Percentiles rank a stretch among this genome's conserved stretches.
These are phyloP conservation scores for Neria commutata DNA, from an alignment of 2,888 invertebrate genomes.

Conservation along the genomic window DNA sequence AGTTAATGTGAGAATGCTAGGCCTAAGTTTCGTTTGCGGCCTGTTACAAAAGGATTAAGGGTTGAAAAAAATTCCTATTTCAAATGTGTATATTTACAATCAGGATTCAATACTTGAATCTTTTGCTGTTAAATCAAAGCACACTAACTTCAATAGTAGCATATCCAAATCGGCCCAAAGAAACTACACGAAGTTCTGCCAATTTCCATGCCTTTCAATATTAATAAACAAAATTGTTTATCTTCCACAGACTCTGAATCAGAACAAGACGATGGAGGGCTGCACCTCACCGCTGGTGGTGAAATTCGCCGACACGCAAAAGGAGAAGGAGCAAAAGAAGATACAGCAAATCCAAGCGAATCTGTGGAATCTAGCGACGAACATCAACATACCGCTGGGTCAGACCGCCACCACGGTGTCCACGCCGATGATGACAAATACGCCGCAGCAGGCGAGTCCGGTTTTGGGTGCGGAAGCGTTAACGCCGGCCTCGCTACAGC, in stretches of 20 bases:
- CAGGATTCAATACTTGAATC: too few species aligned
- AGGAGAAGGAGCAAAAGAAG: slow-evolving; percentile 97
- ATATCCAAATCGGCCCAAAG: too few species aligned
- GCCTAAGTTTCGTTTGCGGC: too few species aligned
- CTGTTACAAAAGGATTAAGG: too few species aligned
- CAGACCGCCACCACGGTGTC: slow-evolving; percentile 64
- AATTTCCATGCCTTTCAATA: too few species aligned
- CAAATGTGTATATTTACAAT: too few species aligned
- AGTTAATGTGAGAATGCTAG: too few species aligned
- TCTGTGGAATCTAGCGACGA: slow-evolving; percentile 82
- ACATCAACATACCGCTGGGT: slow-evolving; percentile 63
- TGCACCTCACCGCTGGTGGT: slow-evolving; percentile 98
- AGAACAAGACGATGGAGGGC: slow-evolving; percentile 99
- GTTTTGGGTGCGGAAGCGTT: slow-evolving; percentile 62
- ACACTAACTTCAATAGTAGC: too few species aligned
- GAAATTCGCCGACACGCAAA: slow-evolving; percentile 99
- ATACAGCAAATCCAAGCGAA: slow-evolving; percentile 93
- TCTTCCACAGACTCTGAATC: slow-evolving; percentile 81
- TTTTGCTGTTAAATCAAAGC: too few species aligned
- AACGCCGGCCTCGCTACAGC: slow-evolving; percentile 70
- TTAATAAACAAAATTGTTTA: too few species aligned
- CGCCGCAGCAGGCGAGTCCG: slow-evolving; percentile 61
- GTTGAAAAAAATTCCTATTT: too few species aligned
- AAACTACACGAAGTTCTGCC: too few species aligned
- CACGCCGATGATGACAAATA: slow-evolving; percentile 62